A percentile compares a stretch with the other conserved stretches of the same genome.
Evolutionary conservation across 2,113 vertebrate genomes (phyloP).

Genomic region (Hucho hucho): DNA sequence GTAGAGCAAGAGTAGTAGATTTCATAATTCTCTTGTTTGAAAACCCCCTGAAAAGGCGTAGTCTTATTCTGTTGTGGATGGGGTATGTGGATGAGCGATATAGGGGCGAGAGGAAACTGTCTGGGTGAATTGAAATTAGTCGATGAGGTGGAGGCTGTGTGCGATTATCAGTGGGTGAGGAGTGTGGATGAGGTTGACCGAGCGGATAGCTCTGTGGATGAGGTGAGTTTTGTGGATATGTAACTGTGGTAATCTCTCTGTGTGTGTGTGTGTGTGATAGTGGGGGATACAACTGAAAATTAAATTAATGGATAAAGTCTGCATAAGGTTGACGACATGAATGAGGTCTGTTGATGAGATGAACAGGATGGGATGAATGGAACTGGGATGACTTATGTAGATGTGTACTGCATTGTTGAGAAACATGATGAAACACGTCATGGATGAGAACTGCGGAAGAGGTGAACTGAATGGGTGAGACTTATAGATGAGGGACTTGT

Average conservation of each 20-base stretch:
- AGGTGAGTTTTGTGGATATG: neutral
- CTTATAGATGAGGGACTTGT: neutral
- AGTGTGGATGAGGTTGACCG: neutral
- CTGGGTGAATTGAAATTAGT: neutral
- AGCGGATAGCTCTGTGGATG: neutral
- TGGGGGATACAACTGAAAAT: neutral
- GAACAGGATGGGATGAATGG: no score
- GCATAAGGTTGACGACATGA: neutral
- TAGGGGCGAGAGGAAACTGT: neutral
- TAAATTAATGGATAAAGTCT: neutral
- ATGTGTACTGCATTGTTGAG: neutral
- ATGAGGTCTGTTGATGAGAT: neutral
- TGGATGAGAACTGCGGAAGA: neutral
- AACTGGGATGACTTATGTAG: neutral
- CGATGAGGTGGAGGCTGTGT: neutral
- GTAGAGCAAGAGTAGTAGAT: neutral
- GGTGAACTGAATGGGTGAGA: neutral
- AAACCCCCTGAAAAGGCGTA: neutral
- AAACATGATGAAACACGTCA: no score
- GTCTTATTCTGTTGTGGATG: neutral
- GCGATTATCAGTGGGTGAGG: neutral
- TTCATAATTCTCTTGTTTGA: neutral
- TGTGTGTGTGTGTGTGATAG: neutral
- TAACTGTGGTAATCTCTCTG: neutral
- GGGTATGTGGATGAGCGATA: neutral